Evolutionary conservation across 2,888 invertebrate genomes (phyloP), one percentile per base, ranked within the genome.

Genomic region (Oscheius myriophilus): DNA sequence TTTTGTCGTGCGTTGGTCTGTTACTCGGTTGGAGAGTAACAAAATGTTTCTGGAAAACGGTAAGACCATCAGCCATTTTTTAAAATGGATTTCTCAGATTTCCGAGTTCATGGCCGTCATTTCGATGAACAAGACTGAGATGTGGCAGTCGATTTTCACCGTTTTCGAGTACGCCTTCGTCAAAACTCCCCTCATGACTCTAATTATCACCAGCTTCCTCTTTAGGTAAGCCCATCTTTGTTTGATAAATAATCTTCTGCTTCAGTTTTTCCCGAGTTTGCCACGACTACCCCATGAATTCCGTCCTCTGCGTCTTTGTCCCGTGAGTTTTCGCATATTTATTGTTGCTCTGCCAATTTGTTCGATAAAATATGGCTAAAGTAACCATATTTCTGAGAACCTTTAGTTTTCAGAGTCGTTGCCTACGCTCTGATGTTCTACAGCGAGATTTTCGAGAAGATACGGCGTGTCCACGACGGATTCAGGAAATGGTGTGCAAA

Each of bases 251-350:
- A 7, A 2, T 39, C 11, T 58, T 81, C 45, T n/a, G n/a, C n/a
- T 78, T 78, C 82, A 78, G 71, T 68, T 84, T 79, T 64, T 79
- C 81, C 74, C 90, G 91, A 86, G 91, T 94, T 82, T 90, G 91
- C 82, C 89, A 92, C 75, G 91, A 91, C 81, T 92, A 94, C 87
- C 91, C 92, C 33, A 88, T 92, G 6, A 89, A 93, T 77, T 92
- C 93, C 83, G 91, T 94, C 81, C 91, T 95, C 85, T 93, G 93
- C 85, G 89, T 96, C 14, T 91, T 92, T 80, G 95, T 94, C 89
- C 95, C 95, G 94, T 95, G 90, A 92, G 94, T 92, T 46, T 21
- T 14, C 14, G 14, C 42, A 11, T 9, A 11, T 51, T 51, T 51
- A 11, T 51, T 18, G 12, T 51, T 51, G 23, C 11, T 18, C 18